phyloP scores from a whole-genome alignment of 1,140 invertebrate genomes.

The Lordiphosa stackelbergi region DNA sequence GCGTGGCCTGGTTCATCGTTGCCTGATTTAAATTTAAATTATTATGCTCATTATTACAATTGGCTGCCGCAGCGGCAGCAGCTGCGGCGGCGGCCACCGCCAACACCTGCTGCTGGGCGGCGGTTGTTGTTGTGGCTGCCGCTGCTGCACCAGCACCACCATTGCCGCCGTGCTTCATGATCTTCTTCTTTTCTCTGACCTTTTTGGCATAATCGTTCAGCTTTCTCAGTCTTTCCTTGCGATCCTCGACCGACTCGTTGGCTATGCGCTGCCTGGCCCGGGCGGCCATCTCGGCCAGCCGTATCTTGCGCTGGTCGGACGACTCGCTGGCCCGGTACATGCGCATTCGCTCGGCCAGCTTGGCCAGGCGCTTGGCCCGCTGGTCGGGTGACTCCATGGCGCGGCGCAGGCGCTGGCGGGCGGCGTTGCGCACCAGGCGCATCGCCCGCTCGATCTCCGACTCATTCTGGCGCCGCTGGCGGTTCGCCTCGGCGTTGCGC shows the following conservation, averaged over 20 bases:
- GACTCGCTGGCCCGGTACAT: conserved; percentile 77
- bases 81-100: conserved; percentile 44
- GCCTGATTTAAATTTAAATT: conserved; percentile 76
- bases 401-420: conserved; percentile 65
- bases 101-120: conserved; percentile 50
- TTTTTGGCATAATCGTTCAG: conserved; percentile 77
- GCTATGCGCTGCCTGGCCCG: conserved; percentile 78
- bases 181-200: conserved; percentile 77
- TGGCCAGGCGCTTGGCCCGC: conserved; percentile 77
- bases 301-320: conserved; percentile 77
- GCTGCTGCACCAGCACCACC: conserved; percentile 24
- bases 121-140: conserved; percentile 14
- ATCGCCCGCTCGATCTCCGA: conserved; percentile 72
- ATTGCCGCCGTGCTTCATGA: conserved; percentile 58
- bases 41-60: conserved; percentile 69
- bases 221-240: conserved; percentile 77
- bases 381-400: conserved; percentile 78
- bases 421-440: conserved; percentile 74
- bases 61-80: conserved; percentile 47
- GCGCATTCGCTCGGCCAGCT: conserved; percentile 77
- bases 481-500: conserved; percentile 74
- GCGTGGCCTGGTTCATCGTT: conserved; percentile 31
- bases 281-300: conserved; percentile 79
- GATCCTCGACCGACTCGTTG: conserved; percentile 79
- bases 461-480: conserved; percentile 71